These are phyloP conservation scores for Chloroceryle aenea DNA, from an alignment of 2,113 vertebrate species.

Conservation along the genomic window DNA sequence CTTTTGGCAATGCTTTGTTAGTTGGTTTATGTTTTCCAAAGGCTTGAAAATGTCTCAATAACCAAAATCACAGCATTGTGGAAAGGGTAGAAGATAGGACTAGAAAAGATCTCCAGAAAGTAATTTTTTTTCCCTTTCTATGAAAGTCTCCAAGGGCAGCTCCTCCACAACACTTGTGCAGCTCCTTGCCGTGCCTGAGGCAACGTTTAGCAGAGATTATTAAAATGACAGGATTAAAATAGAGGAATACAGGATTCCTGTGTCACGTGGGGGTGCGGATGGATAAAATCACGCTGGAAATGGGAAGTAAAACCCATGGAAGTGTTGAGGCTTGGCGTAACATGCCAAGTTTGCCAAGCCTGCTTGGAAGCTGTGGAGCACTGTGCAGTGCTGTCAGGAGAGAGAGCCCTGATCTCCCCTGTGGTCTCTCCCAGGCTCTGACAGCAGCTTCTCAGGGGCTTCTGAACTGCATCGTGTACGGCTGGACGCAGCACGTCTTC, in stretches of 20 bases:
- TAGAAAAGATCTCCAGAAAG: background rate
- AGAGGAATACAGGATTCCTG: background rate
- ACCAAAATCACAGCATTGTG: background rate
- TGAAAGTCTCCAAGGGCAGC: background rate
- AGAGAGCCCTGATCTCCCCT: background rate
- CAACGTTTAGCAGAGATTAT: background rate
- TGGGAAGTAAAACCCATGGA: background rate
- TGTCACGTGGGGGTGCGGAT: accelerated
- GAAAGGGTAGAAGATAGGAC: background rate
- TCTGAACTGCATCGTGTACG: slow-evolving; percentile 87
- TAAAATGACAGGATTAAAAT: background rate
- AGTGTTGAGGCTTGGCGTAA: background rate
- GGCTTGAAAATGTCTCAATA: background rate
- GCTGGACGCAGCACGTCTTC: slow-evolving; percentile 84
- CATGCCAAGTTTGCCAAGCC: accelerated
- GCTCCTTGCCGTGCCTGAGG: background rate
- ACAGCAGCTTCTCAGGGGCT: slow-evolving; percentile 90
- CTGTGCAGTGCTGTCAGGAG: background rate
- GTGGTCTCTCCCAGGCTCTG: slow-evolving; percentile 79
- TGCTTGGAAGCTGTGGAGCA: accelerated
- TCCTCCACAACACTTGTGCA: background rate
- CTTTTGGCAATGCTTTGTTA: background rate
- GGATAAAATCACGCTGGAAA: background rate
- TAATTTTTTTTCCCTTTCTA: background rate
- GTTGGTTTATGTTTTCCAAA: background rate